Evolutionary conservation across 2,797 vertebrate genomes (phyloP), one percentile per base, ranked within the genome.

Genomic region (Chloroceryle inda): DNA sequence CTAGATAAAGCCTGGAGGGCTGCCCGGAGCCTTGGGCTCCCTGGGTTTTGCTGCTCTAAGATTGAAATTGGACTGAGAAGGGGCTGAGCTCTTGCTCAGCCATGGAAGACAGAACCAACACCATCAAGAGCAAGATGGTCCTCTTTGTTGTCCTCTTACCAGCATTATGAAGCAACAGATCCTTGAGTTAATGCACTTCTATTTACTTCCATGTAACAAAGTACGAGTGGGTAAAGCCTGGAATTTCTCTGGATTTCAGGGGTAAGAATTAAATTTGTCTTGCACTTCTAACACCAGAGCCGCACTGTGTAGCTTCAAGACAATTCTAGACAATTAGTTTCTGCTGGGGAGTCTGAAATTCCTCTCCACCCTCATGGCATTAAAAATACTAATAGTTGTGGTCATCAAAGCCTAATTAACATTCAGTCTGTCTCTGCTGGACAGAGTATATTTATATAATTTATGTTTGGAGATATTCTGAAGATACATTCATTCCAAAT

Each of bases 241-340:
- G 67, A 84, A 63, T 88, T 89, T 92, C 44, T 84, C 62, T 44
- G 44, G 45, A 68, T 95, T 95, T 85, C 66, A 64, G 61, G 58
- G 40, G 23, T 33, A 84, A 76, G 33, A 77, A 75, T 80, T 72
- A 72, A 73, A 88, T 85, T 89, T 81, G 27, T 78, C 64, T 93
- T 55, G 58, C 21, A 56, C 16, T 64, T 82, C 49, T 47, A 67
- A 76, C 27, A 83, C 50, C 67, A 81, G 62, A 2, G 3, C 81
- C 72, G 24, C n/a, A 68, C 40, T 27, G 35, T 6, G 42, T 64
- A 83, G 42, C 42, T 90, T 88, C 87, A 86, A 90, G 42, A 15
- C 52, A 90, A 67, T 78, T 89, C 66, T 56, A 88, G 55, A 67
- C 26, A 82, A 94, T 44, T 68, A n/a, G 35, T 86, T 81, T 31